These are phyloP conservation scores for Neosalanx taihuensis DNA, from an alignment of 2,797 vertebrate genomes.

Conservation along the genomic window DNA sequence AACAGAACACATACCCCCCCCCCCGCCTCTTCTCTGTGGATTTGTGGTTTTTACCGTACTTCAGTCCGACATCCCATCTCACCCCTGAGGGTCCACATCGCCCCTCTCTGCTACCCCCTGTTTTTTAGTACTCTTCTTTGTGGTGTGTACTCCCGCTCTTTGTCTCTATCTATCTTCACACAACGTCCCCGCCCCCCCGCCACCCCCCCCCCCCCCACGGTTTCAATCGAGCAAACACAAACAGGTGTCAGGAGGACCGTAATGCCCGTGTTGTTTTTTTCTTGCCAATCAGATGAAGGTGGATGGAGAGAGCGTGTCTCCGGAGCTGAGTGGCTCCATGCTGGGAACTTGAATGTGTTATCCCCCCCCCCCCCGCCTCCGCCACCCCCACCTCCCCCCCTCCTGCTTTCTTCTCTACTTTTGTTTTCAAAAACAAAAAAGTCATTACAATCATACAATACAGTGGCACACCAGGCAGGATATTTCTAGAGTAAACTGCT, in stretches of 20 bases:
- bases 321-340: conserved; percentile 57
- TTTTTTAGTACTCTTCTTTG: conserved; percentile 35
- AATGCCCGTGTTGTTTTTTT: conserved; percentile 55
- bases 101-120: neutral
- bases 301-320: conserved; percentile 42
- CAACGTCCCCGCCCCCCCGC: conserved; percentile 4
- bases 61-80: neutral
- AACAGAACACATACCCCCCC: neutral
- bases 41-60: neutral
- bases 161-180: conserved; percentile 37
- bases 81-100: neutral
- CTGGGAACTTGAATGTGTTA: conserved; percentile 55
- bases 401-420: conserved; percentile 29
- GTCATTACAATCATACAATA: conserved; percentile 56
- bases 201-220: conserved; percentile 9
- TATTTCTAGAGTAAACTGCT: conserved; percentile 46
- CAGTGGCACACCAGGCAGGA: conserved; percentile 42
- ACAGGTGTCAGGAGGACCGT: conserved; percentile 57
- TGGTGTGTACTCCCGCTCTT: conserved; percentile 23
- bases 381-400: conserved; percentile 30
- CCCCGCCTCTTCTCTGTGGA: neutral
- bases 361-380: conserved; percentile 6
- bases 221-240: conserved; percentile 60
- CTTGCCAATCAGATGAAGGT: conserved; percentile 40
- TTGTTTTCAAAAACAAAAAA: conserved; percentile 61